A percentile compares a stretch with the other conserved stretches of the same genome.
phyloP scores from a whole-genome alignment of 92 coral and sea anemone species.

The Anthopleura xanthogrammica region DNA sequence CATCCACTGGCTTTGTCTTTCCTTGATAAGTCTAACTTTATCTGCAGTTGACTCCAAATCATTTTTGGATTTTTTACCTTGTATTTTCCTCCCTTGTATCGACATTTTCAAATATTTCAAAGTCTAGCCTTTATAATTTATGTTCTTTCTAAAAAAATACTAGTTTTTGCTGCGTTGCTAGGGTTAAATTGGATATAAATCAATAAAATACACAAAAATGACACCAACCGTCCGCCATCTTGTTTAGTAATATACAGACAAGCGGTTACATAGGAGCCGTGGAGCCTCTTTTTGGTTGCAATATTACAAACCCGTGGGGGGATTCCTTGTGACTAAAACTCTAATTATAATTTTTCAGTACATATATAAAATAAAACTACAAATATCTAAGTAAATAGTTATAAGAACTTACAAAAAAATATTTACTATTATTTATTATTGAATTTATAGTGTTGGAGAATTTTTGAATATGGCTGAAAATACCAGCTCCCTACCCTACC shows the following conservation, averaged over 20 bases:
- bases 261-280: conserved; percentile 65
- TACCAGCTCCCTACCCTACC: background rate
- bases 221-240: conserved; percentile 60
- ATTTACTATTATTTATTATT: background rate
- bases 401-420: background rate
- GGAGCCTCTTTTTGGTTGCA: conserved; percentile 20
- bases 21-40: conserved; percentile 81
- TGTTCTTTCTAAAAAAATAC: background rate
- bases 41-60: conserved; percentile 65
- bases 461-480: background rate
- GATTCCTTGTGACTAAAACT: background rate
- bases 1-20: conserved; percentile 93
- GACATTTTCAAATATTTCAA: conserved; percentile 48
- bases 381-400: background rate
- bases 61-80: conserved; percentile 46
- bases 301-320: conserved; percentile 7
- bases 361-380: background rate
- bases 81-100: conserved; percentile 56
- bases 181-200: conserved; percentile 7
- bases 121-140: background rate
- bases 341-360: background rate
- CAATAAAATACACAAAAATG: background rate
- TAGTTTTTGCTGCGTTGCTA: conserved; percentile 16
- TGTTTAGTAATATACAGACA: conserved; percentile 15
- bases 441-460: background rate